A percentile compares a stretch with the other conserved stretches of the same genome.
Conservation (phyloP, 1,140 invertebrate genomes). For the honey bee (Apis mellifera) region Amel_HAv3.1 CM009941.2:10369501-10370000, state of each 20-base stretch:
- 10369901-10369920: too few relatives aligned
- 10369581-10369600: not conserved
- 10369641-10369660: not conserved
- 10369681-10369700: not conserved
- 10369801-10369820: not conserved
- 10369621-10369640: not conserved
- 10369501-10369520: not conserved
- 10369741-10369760: not conserved
- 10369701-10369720: conserved; percentile 3
- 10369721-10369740: not conserved
- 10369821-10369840: not conserved
- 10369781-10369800: not conserved
- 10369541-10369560: not conserved
- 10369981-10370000: too few relatives aligned
- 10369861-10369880: not conserved
- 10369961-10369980: too few relatives aligned
- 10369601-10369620: not conserved
- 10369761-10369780: conserved; percentile 1
- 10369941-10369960: too few relatives aligned
- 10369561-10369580: not conserved
- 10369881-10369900: too few relatives aligned
- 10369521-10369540: not conserved
- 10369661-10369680: not conserved
- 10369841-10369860: not conserved
- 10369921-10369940: too few relatives aligned